Evolutionary conservation across 2,797 vertebrate species (phyloP).

Genomic region (Hydrophis major): DNA sequence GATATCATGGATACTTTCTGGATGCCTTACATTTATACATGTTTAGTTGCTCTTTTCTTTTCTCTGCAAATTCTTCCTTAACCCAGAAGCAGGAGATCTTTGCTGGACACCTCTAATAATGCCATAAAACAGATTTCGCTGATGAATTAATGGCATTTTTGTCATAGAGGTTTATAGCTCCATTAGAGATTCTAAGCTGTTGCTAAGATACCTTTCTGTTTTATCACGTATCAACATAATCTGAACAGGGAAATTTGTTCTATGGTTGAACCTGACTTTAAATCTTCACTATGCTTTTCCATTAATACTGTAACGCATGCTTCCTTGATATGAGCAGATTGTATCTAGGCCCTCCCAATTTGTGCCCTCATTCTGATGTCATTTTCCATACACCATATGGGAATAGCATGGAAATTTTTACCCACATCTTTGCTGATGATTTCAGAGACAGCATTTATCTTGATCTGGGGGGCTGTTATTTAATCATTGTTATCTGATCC

Average conservation of each 20-base stretch:
- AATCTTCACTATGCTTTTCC: slow-evolving; percentile 34
- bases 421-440: slow-evolving; percentile 56
- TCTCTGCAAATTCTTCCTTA: not conserved
- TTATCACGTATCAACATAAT: not conserved
- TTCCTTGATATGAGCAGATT: slow-evolving; percentile 9
- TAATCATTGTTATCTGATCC: slow-evolving; percentile 59
- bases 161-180: not conserved
- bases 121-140: slow-evolving; percentile 13
- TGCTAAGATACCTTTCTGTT: not conserved
- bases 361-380: slow-evolving; percentile 49
- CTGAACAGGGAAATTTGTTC: not conserved
- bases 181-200: not conserved
- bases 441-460: slow-evolving; percentile 46
- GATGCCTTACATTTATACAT: not conserved
- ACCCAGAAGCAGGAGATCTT: not conserved
- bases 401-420: slow-evolving; percentile 64
- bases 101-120: not conserved
- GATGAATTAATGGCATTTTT: not conserved
- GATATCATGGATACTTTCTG: no score
- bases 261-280: slow-evolving; percentile 8
- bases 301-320: not conserved
- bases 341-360: slow-evolving; percentile 48
- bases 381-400: slow-evolving; percentile 62
- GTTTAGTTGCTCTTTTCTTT: not conserved
- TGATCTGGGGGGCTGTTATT: slow-evolving; percentile 57